phyloP scores from a whole-genome alignment of 2,888 invertebrate genomes.

The Litoditis marina region DNA sequence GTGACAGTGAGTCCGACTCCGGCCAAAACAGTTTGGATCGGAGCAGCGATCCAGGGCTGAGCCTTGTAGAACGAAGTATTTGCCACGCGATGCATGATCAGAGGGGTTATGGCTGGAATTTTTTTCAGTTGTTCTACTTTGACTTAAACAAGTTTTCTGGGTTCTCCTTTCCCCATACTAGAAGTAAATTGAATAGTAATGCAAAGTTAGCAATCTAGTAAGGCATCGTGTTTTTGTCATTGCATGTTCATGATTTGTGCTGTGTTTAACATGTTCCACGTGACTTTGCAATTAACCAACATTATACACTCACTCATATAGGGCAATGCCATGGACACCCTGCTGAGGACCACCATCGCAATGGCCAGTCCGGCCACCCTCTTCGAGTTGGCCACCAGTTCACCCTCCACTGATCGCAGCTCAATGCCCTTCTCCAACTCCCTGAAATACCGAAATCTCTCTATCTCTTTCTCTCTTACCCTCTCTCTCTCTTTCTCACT shows the following conservation, averaged over 20 bases:
- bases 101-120: conserved; percentile 73
- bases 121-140: neutral
- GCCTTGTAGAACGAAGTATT: conserved; percentile 66
- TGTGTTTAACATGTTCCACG: too few species aligned
- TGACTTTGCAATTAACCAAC: neutral
- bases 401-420: conserved; percentile 29
- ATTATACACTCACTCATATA: conserved; percentile 78
- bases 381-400: conserved; percentile 62
- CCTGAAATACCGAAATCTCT: too few species aligned
- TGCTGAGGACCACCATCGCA: conserved; percentile 78
- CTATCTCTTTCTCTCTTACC: too few species aligned
- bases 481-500: too few species aligned
- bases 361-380: conserved; percentile 80
- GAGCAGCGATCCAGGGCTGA: conserved; percentile 21
- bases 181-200: too few species aligned
- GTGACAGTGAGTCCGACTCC: conserved; percentile 76
- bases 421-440: conserved; percentile 40
- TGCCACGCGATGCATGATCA: conserved; percentile 80
- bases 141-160: too few species aligned
- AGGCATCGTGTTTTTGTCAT: neutral
- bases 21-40: conserved; percentile 42
- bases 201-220: too few species aligned
- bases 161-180: neutral
- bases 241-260: conserved; percentile 2
- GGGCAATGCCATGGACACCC: conserved; percentile 85